Evolutionary conservation across 2,113 vertebrate genomes (phyloP), one percentile per base, ranked within the genome.

Genomic region (Paracanthobrama guichenoti): DNA sequence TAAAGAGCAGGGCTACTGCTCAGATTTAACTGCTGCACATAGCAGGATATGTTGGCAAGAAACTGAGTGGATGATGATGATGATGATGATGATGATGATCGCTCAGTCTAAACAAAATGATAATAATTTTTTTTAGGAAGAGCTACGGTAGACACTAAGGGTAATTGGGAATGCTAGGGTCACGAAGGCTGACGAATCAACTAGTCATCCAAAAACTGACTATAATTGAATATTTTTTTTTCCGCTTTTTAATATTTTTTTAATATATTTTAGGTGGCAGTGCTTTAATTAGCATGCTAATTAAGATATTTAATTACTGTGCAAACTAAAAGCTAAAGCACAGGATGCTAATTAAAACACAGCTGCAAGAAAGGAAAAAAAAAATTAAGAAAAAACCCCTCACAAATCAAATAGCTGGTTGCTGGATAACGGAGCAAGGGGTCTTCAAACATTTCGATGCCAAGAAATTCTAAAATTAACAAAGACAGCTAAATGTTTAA

Each of bases 1-100:
- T 69, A 55, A 78, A 85, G 26, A 85, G 31, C 79, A 64, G 66
- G 60, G 67, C 74, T 59, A 22, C 69, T 83, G 22, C 26, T 66
- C 50, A 48, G 24, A 83, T 44, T 39, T 42, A 79, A 60, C 50
- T 14, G 24, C 16, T 44, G 79, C 64, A 79, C 62, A 57, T 26
- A 57, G 69, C 8, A 28, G 31, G 67, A 71, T 10, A 39, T 46
- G 64, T 22, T 84, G 83, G 75, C 64, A 79, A 57, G 26, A 66
- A 53, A 31, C 50, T 80, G n/a, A 26, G 42, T 22, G 3, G 9
- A 72, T 22, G 16, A 24, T 20, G 6, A n/a, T 31, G n/a, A n/a
- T n/a, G n/a, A n/a, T n/a, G n/a, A n/a, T n/a, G n/a, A n/a, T n/a
- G 9, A 72, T 22, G 16, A 24, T 20, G 6, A n/a, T 31, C 28